Evolutionary conservation across 2,888 invertebrate species (phyloP).

Genomic region (Acleris literana): DNA sequence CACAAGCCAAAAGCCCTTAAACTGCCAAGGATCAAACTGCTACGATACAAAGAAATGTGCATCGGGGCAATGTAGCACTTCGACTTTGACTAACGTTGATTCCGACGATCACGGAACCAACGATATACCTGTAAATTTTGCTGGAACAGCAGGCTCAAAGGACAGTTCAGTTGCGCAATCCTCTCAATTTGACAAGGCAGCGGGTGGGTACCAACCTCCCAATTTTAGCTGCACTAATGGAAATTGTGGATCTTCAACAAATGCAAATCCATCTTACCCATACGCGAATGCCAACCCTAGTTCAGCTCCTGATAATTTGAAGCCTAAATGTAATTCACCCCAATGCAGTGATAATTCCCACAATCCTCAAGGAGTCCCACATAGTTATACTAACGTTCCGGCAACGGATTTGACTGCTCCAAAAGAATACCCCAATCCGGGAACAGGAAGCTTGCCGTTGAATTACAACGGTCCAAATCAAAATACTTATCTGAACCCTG

Average conservation of each 20-base stretch:
- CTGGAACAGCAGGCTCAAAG: constrained; percentile 36
- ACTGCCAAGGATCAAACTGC: constrained; percentile 56
- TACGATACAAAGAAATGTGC: constrained; percentile 49
- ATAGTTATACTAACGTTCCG: constrained; percentile 49
- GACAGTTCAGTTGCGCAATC: constrained; percentile 27
- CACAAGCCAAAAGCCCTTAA: constrained; percentile 39
- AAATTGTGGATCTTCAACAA: constrained; percentile 38
- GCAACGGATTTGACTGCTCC: constrained; percentile 58
- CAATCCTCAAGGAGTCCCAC: constrained; percentile 33
- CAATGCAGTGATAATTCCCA: constrained; percentile 39
- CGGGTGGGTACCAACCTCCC: constrained; percentile 20
- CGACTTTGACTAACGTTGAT: constrained; percentile 23
- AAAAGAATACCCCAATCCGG: constrained; percentile 46
- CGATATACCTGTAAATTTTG: constrained; percentile 44
- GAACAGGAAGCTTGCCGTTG: constrained; percentile 45
- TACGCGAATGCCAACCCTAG: constrained; percentile 8
- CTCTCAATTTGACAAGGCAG: constrained; percentile 20
- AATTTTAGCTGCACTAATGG: constrained; percentile 38
- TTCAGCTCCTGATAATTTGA: constrained; percentile 5
- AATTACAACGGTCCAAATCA: constrained; percentile 51
- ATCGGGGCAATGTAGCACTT: constrained; percentile 38
- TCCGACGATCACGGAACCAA: constrained; percentile 36
- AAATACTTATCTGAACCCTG: constrained; percentile 34
- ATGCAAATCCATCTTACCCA: constrained; percentile 15
- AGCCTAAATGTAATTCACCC: constrained; percentile 42